These are phyloP conservation scores for Platysteira castanea DNA, from an alignment of 2,113 vertebrate species.

Conservation along the genomic window DNA sequence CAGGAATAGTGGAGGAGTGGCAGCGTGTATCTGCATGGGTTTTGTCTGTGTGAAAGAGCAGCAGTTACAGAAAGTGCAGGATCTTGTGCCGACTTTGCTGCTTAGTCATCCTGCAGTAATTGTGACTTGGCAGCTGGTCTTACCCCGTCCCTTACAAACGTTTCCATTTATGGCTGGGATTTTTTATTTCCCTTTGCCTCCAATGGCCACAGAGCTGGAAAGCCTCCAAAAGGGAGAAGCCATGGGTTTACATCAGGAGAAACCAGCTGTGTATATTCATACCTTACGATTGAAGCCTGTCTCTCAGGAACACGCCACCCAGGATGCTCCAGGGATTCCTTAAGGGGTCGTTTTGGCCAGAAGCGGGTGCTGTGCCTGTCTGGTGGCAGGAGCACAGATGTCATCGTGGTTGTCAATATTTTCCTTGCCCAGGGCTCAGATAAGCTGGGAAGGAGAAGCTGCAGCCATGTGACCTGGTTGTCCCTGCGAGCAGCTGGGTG, in stretches of 20 bases:
- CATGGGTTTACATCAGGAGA: background rate
- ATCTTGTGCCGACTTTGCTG: background rate
- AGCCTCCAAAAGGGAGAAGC: background rate
- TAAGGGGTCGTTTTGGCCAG: background rate
- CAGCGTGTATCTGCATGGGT: background rate
- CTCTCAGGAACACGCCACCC: background rate
- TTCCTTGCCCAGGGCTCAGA: background rate
- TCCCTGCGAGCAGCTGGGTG: background rate
- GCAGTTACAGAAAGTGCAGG: background rate
- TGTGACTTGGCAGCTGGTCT: slow-evolving; percentile 11
- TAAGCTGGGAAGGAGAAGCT: background rate
- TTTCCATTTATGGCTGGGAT: slow-evolving; percentile 71
- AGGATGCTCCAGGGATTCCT: background rate
- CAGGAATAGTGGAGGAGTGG: background rate
- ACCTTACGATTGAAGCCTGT: background rate
- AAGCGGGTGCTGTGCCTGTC: background rate
- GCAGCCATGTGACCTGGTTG: background rate
- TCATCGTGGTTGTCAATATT: background rate
- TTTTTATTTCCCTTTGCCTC: background rate
- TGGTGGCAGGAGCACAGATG: background rate
- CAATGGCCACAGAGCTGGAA: slow-evolving; percentile 9
- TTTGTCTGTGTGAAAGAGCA: background rate
- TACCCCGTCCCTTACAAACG: background rate
- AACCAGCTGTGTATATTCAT: background rate
- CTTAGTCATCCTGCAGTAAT: slow-evolving; percentile 29